A percentile compares a stretch with the other conserved stretches of the same genome.
Conservation (phyloP, 2,888 invertebrate species). For the Philhelius pedissequus region DNA sequence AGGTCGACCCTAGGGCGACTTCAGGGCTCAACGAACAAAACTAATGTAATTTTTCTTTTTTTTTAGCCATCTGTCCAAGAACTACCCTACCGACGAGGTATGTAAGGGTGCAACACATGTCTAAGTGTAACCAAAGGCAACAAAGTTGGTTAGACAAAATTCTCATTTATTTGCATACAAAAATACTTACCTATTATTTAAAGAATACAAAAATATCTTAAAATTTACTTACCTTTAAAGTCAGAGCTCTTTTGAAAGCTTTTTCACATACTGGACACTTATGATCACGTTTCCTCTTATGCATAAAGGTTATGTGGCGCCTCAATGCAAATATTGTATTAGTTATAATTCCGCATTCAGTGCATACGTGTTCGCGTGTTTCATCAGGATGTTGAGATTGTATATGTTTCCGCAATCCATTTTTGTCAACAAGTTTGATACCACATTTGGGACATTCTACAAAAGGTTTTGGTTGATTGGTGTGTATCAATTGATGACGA, state of each 20-base stretch:
- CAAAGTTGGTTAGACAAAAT: too few species aligned
- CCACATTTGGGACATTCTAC: conserved; percentile 74
- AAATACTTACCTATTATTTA: too few species aligned
- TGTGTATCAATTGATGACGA: conserved; percentile 74
- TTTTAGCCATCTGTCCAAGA: too few species aligned
- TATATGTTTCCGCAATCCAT: conserved; percentile 74
- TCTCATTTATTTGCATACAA: too few species aligned
- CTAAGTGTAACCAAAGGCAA: too few species aligned
- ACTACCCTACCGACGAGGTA: too few species aligned
- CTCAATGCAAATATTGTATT: conserved; percentile 72
- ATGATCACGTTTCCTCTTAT: conserved; percentile 72
- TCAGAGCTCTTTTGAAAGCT: conserved; percentile 74
- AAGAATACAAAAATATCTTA: too few species aligned
- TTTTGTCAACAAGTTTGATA: conserved; percentile 71
- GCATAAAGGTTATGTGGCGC: conserved; percentile 74
- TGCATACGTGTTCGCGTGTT: conserved; percentile 72
- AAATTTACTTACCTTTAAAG: conserved; percentile 70
- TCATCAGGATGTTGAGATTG: conserved; percentile 73
- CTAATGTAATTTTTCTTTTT: too few species aligned
- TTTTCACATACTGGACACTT: conserved; percentile 76
- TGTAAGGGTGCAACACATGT: too few species aligned
- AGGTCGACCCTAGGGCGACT: too few species aligned
- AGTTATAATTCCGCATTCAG: conserved; percentile 72
- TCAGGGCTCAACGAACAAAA: too few species aligned
- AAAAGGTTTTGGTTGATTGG: conserved; percentile 70